Evolutionary conservation across 2,888 invertebrate species (phyloP).

Genomic region (Philaethria dido): DNA sequence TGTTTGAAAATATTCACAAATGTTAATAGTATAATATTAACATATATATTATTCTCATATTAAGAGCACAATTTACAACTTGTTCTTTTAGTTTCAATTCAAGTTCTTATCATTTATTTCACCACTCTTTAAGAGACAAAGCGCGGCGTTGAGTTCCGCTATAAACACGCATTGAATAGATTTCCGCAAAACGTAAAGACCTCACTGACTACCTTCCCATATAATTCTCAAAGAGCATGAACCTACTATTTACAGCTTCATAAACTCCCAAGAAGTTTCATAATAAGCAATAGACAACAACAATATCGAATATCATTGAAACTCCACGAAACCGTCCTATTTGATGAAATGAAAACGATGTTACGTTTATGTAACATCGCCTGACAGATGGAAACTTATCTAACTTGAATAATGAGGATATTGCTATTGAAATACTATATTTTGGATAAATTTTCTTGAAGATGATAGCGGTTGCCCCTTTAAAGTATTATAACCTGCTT

Average conservation of each 20-base stretch:
- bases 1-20: too few species aligned
- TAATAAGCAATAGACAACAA: slow-evolving; percentile 1
- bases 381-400: slow-evolving; percentile 21
- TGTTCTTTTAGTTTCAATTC: too few species aligned
- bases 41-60: too few species aligned
- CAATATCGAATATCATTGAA: slow-evolving; percentile 3
- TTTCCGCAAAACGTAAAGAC: too few species aligned
- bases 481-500: not conserved
- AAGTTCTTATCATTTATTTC: too few species aligned
- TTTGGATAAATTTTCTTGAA: slow-evolving; percentile 6
- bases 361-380: slow-evolving; percentile 17
- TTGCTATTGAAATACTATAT: slow-evolving; percentile 5
- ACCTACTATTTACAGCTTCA: not conserved
- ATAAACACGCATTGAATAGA: too few species aligned
- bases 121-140: too few species aligned
- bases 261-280: not conserved
- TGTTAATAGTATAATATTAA: not conserved
- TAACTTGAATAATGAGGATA: slow-evolving; percentile 21
- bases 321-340: slow-evolving; percentile 21
- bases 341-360: slow-evolving; percentile 25
- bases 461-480: not conserved
- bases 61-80: too few species aligned
- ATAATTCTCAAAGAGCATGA: too few species aligned
- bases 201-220: too few species aligned
- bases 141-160: too few species aligned